Conservation (phyloP, 2,888 invertebrate species). For the Smittia aterrima region DNA sequence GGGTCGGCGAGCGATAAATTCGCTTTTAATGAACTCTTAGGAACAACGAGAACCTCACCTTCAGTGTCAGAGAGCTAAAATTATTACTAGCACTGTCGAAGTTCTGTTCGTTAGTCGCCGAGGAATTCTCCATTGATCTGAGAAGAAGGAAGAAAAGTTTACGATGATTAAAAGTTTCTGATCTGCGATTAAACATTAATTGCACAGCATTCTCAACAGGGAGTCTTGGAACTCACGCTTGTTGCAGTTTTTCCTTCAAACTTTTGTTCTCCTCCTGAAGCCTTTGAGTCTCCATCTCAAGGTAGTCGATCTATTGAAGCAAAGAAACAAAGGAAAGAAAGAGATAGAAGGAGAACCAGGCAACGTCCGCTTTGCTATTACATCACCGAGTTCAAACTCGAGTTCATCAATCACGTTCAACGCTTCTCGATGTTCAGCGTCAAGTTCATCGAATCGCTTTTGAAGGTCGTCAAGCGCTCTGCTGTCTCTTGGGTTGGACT, state of each 20-base stretch:
- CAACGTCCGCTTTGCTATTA: not conserved
- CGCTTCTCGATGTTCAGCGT: slow-evolving; percentile 1
- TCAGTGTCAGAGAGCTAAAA: slow-evolving; percentile 1
- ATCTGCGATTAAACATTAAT: not conserved
- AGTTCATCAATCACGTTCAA: slow-evolving; percentile 32
- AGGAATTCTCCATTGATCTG: not conserved
- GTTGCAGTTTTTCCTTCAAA: not conserved
- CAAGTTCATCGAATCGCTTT: slow-evolving; percentile 10
- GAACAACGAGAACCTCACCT: slow-evolving; percentile 4
- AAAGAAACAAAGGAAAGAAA: not conserved
- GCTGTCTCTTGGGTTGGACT: not conserved
- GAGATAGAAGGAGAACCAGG: not conserved
- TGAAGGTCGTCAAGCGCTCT: slow-evolving; percentile 22
- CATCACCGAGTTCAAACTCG: slow-evolving; percentile 38
- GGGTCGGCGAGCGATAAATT: not conserved
- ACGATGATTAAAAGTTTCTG: not conserved
- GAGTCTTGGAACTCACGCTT: not conserved
- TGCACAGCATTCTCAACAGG: too few species aligned
- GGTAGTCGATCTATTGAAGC: slow-evolving; percentile 24
- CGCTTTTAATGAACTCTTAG: not conserved
- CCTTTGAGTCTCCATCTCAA: slow-evolving; percentile 29
- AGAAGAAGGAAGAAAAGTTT: not conserved
- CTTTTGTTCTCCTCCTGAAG: slow-evolving; percentile 15
- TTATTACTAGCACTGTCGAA: not conserved
- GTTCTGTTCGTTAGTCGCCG: not conserved